Evolutionary conservation across 2,888 invertebrate species (phyloP), one percentile per base, ranked within the genome.

Genomic region (Spatulosminthurus flaviceps): DNA sequence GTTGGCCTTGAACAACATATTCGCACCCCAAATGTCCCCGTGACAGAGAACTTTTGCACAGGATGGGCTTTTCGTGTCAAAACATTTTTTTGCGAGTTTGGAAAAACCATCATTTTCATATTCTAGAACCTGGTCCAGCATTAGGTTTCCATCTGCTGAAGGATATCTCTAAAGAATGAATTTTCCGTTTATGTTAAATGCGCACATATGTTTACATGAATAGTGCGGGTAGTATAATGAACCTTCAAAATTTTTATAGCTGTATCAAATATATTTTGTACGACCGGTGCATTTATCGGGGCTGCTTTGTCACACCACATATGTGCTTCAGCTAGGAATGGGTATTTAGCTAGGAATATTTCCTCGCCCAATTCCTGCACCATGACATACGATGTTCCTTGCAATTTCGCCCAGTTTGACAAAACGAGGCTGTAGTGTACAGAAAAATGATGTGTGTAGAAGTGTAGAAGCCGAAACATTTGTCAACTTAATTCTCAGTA

Each of bases 21-120:
- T 79, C n/a, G 29, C 41, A 64, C 22, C 43, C 76, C 70, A 76
- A 22, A 79, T 0, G 34, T 79, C 76, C 9, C 79, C 79, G 51
- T 76, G 76, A 42, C 42, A 64, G 7, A 79, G 2, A 11, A 64
- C 60, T 11, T n/a, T 61, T 61, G 61, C 64, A 61, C 70, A 42
- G 0, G 71, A 22, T n/a, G 70, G 60, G 34, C 24, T 51, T 67
- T 69, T 26, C 21, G 34, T 60, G 13, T 74, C 34, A 16, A 70
- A 60, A 0, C 22, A 41, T n/a, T 69, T 26, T 51, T n/a, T n/a
- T n/a, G 74, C 43, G 16, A 74, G 29, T 60, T 74, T 21, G 1
- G 11, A 4, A 34, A 74, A 75, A 19, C 43, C 21, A 67, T 66
- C 67, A 13, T 22, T 51, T 29, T 69, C n/a, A 19, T 51, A 69